A percentile compares a stretch with the other conserved stretches of the same genome.
These are phyloP conservation scores for Hemibagrus guttatus DNA, from an alignment of 2,797 vertebrate genomes.

Conservation along the genomic window DNA sequence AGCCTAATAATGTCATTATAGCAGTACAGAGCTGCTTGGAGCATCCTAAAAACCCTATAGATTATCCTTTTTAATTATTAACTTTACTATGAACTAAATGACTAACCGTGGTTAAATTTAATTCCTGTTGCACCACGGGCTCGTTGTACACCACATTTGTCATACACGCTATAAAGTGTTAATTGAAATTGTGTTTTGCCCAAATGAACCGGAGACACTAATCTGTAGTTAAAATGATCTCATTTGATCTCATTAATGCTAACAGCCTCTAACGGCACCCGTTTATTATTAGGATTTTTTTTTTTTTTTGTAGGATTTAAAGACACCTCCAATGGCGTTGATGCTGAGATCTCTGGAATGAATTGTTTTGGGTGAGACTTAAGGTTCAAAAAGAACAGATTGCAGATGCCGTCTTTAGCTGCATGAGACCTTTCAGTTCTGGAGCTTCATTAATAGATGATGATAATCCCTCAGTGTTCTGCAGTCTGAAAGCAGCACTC, in stretches of 20 bases:
- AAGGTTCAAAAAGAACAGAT: not conserved
- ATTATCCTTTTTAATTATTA: slow-evolving; percentile 8
- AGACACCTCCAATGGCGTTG: not conserved
- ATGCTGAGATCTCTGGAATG: not conserved
- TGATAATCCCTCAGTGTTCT: slow-evolving; percentile 27
- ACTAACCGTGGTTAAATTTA: not conserved
- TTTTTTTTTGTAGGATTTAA: not conserved
- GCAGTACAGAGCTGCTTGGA: not conserved
- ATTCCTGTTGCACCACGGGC: slow-evolving; percentile 1
- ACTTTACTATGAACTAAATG: not conserved
- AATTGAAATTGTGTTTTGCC: slow-evolving; percentile 28
- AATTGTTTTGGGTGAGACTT: not conserved
- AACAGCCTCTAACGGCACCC: not conserved
- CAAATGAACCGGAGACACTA: slow-evolving; percentile 8
- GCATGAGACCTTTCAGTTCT: not conserved
- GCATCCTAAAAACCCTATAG: slow-evolving; percentile 15
- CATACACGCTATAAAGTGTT: slow-evolving; percentile 3
- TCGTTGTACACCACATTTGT: slow-evolving; percentile 11
- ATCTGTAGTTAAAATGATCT: slow-evolving; percentile 23
- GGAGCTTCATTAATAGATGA: slow-evolving; percentile 30
- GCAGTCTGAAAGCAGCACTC: slow-evolving; percentile 5
- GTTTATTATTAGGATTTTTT: slow-evolving; percentile 7
- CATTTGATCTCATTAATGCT: slow-evolving; percentile 25
- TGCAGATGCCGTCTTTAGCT: not conserved
- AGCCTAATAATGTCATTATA: not conserved